Base-by-base conservation (phyloP, 1,140 invertebrate species). In the Lysiphlebus fabarum region DNA sequence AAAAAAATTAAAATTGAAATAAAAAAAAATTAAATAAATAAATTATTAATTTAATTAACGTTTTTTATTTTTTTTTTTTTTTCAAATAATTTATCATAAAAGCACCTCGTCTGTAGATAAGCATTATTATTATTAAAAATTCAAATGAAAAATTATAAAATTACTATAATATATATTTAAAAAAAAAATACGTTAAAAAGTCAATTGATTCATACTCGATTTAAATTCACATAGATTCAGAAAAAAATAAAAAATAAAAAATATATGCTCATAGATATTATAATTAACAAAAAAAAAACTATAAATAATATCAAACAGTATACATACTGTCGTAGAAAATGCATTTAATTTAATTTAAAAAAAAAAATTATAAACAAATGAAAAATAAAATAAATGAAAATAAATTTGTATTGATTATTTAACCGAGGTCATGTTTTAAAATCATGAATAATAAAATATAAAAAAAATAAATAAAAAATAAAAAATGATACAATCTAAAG, bases 151-250 rank as follows among this genome's bases (percentile, higher is more conserved):
- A 51, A 51, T n/a, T n/a, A n/a, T n/a, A 51, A 51, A 36, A 59
- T 34, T 14, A 59, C 41, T 50, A 51, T 53, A 45, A 53, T 40
- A 43, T 26, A 26, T 2, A 4, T 26, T 26, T 26, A 26, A 26
- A 26, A 26, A 26, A 26, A 26, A 36, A n/a, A 44, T 53, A 53
- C 57, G 26, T 59, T 59, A 33, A 53, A 59, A 59, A 43, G 57
- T 53, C 49, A 51, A 53, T 59, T 53, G 50, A 59, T 40, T 53
- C 42, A 50, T 53, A 44, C 51, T 51, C 57, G 49, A 51, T 51
- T 51, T 36, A 51, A 53, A 42, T 59, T 43, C 48, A 53, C 37
- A 53, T 59, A 59, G 41, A 59, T 59, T 59, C 57, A 14, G 45
- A 41, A 12, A 51, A 38, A 3, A 17, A 17, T 1, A 17, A n/a